Percentiles rank a stretch among this genome's conserved stretches.
Conservation (phyloP, 2,888 invertebrate species). For the Tridacna gigas region DNA sequence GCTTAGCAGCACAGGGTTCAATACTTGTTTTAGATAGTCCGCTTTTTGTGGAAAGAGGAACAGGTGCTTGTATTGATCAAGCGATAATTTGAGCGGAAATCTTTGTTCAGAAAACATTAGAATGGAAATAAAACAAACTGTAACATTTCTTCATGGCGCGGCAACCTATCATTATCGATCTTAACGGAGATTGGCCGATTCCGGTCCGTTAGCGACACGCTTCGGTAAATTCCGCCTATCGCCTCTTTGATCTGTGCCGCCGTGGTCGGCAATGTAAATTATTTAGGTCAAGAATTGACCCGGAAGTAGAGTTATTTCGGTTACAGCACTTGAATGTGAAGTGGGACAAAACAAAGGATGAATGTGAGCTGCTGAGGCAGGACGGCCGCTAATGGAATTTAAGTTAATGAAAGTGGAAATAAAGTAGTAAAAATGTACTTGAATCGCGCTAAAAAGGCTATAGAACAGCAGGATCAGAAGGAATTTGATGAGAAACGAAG, state of each 20-base stretch:
- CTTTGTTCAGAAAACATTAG: background rate
- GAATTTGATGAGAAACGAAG: conserved; percentile 72
- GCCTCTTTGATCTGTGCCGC: conserved; percentile 13
- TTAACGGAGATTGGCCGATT: background rate
- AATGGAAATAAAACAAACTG: background rate
- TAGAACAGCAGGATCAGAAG: conserved; percentile 69
- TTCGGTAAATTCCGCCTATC: conserved; percentile 15
- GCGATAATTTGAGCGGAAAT: background rate
- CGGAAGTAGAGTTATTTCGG: conserved; percentile 65
- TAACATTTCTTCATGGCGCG: background rate
- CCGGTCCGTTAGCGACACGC: conserved; percentile 7
- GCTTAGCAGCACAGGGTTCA: no score
- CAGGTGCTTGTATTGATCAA: no score
- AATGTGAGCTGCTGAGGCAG: conserved; percentile 22
- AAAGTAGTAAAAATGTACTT: conserved; percentile 70
- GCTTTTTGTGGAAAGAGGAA: no score
- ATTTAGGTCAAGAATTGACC: conserved; percentile 56
- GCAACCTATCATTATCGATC: background rate
- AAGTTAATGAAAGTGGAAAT: conserved; percentile 9
- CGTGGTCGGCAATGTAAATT: conserved; percentile 34
- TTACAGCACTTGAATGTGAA: conserved; percentile 24
- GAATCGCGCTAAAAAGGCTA: conserved; percentile 71
- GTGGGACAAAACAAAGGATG: conserved; percentile 63
- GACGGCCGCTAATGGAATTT: conserved; percentile 14
- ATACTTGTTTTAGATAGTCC: no score